Evolutionary conservation across 2,113 vertebrate species (phyloP).

Genomic region (Chloropsis cyanopogon): DNA sequence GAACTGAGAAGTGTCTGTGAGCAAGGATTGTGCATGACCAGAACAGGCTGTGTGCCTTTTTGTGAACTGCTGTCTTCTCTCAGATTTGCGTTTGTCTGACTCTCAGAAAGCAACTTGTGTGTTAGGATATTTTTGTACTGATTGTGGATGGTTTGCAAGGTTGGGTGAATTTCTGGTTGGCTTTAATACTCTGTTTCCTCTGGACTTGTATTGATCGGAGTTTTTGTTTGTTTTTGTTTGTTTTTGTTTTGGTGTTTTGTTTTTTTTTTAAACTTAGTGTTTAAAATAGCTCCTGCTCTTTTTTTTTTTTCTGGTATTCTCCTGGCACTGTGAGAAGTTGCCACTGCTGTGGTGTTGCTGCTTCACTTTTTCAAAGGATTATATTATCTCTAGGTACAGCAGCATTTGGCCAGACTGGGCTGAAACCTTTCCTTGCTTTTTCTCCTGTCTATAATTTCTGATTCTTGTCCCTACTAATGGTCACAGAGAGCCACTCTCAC

Average conservation of each 20-base stretch:
- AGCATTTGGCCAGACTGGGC: not conserved
- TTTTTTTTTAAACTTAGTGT: not conserved
- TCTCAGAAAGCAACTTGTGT: not conserved
- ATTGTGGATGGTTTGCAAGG: fast-evolving
- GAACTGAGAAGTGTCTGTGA: not conserved
- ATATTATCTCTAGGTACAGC: not conserved
- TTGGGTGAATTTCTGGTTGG: not conserved
- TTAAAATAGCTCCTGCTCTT: not conserved
- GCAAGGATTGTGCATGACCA: not conserved
- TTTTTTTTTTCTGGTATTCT: not conserved
- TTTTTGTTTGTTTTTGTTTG: not conserved
- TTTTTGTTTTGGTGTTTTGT: too few relatives aligned
- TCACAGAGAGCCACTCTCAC: not conserved
- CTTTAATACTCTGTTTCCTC: not conserved
- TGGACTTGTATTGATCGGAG: not conserved
- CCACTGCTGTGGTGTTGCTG: not conserved
- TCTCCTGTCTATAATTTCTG: not conserved
- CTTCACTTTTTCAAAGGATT: not conserved
- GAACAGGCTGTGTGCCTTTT: not conserved
- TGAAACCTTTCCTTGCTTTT: not conserved
- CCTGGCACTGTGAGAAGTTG: not conserved
- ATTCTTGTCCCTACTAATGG: not conserved
- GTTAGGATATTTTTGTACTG: not conserved
- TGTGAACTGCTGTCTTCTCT: not conserved
- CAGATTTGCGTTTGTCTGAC: not conserved